Evolutionary conservation across 2,888 invertebrate species (phyloP).

Genomic region (Caenorhabditis uteleia): DNA sequence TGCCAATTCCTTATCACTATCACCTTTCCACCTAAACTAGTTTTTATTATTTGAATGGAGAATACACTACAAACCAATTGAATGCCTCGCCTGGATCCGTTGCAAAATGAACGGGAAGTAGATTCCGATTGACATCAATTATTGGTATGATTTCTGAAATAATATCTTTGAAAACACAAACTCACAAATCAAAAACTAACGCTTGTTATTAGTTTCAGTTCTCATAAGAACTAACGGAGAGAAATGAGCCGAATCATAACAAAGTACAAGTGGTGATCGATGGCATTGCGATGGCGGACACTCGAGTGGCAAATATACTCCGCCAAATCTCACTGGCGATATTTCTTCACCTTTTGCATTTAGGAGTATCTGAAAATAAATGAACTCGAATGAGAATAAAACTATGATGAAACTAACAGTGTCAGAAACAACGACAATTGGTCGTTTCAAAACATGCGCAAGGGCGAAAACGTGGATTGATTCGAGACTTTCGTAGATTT

Average conservation of each 20-base stretch:
- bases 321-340: conserved; percentile 87
- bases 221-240: conserved; percentile 84
- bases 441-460: conserved; percentile 82
- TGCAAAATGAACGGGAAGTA: conserved; percentile 83
- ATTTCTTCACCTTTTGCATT: conserved; percentile 84
- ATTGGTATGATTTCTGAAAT: conserved; percentile 78
- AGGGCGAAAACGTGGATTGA: conserved; percentile 84
- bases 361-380: conserved; percentile 65
- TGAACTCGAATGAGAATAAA: too few species aligned
- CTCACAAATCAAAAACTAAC: conserved; percentile 30
- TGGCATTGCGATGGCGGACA: conserved; percentile 77
- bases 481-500: conserved; percentile 79
- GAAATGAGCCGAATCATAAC: conserved; percentile 87
- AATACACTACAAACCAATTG: too few species aligned
- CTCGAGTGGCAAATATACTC: conserved; percentile 83
- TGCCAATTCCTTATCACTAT: conserved; percentile 52
- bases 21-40: conserved; percentile 51
- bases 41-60: too few species aligned
- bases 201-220: conserved; percentile 59
- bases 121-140: conserved; percentile 78
- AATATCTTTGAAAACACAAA: too few species aligned
- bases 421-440: conserved; percentile 85
- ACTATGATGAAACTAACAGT: conserved; percentile 74
- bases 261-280: conserved; percentile 80
- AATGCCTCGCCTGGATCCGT: conserved; percentile 83